Evolutionary conservation across 2,888 invertebrate genomes (phyloP), one percentile per base, ranked within the genome.

Genomic region (Amiota communis): DNA sequence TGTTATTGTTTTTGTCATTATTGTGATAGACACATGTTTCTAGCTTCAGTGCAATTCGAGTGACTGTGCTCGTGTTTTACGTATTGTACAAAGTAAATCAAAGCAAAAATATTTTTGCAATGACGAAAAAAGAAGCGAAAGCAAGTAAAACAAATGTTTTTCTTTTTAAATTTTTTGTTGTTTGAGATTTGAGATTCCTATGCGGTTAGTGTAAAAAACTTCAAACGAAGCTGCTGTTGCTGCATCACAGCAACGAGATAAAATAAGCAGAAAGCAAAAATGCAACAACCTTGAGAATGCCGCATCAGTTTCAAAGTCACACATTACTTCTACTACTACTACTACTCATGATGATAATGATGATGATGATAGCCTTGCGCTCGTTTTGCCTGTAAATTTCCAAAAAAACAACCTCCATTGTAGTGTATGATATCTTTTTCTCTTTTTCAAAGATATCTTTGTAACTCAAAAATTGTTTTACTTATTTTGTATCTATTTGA

Each of bases 221-320:
- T 64, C 46, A 64, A 36, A 48, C 48, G 12, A 20, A 59, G 57
- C 17, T 59, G 57, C 57, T 59, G 57, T 10, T 20, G 57, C 57
- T 12, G 20, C 57, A 15, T 53, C 53, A 59, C 13, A 13, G 46
- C 46, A 17, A 59, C 59, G 23, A 59, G 12, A 59, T 17, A 64
- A 64, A 64, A 13, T 10, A 64, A 46, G 47, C 46, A 64, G 47
- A 47, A n/a, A 47, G 13, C 47, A 46, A 47, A 46, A 83, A 78
- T 81, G 80, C 74, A 80, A 79, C 76, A 83, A 79, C 84, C 83
- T 83, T 82, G 85, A 86, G 83, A 85, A 78, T 79, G 86, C 85
- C 79, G 77, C 47, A 49, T 46, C 59, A 10, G 36, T 65, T 71
- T 70, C 73, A 61, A 71, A 71, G 75, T 79, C 79, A 83, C 36